phyloP scores from a whole-genome alignment of 1,140 invertebrate genomes.

The Sarcophaga peregrina region DNA sequence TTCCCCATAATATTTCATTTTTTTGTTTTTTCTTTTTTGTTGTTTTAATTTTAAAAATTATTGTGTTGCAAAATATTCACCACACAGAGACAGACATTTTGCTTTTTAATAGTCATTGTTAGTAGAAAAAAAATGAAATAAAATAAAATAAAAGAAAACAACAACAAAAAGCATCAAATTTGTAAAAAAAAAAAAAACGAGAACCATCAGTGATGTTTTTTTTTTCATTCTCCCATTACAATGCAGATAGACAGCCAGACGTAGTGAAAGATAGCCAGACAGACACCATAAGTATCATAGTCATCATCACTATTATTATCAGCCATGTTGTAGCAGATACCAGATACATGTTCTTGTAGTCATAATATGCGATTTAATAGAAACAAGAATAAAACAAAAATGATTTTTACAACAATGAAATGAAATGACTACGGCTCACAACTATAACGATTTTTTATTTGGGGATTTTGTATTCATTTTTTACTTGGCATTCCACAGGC shows the following conservation, averaged over 20 bases:
- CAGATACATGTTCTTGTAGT: neutral
- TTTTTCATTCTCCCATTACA: neutral
- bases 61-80: neutral
- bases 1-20: neutral
- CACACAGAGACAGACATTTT: neutral
- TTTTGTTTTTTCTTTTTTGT: neutral
- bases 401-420: neutral
- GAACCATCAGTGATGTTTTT: neutral
- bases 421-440: neutral
- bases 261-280: neutral
- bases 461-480: no score
- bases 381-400: neutral
- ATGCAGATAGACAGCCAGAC: neutral
- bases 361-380: neutral
- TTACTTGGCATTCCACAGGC: no score
- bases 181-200: neutral
- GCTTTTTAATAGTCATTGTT: conserved; percentile 8
- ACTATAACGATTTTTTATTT: no score
- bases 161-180: no score
- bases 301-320: neutral
- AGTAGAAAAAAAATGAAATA: neutral
- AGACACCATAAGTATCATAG: neutral
- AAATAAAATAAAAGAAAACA: neutral
- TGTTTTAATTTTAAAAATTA: conserved; percentile 17
- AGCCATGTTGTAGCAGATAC: neutral